phyloP scores from a whole-genome alignment of 2,888 invertebrate genomes.

The Hymenopus coronatus region DNA sequence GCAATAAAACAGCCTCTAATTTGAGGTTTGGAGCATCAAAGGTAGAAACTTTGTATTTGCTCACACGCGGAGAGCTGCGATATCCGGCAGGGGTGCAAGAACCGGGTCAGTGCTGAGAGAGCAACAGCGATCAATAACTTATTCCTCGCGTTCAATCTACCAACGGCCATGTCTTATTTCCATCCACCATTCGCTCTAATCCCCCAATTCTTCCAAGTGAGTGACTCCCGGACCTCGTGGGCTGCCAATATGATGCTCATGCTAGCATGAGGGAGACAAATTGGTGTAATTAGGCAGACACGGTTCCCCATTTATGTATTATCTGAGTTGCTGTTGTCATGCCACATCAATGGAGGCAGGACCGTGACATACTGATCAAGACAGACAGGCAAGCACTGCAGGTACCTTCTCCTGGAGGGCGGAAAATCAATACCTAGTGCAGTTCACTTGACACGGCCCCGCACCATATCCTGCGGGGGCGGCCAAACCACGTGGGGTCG shows the following conservation, averaged over 20 bases:
- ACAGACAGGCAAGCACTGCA: background rate
- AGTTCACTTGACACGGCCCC: background rate
- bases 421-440: background rate
- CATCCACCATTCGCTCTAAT: background rate
- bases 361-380: background rate
- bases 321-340: background rate
- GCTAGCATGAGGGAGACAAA: background rate
- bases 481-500: background rate
- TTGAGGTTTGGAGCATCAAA: background rate
- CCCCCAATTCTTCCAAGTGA: background rate
- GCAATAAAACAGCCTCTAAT: background rate
- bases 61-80: background rate
- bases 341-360: background rate
- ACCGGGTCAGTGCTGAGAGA: background rate
- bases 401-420: background rate
- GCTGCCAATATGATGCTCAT: too few species aligned
- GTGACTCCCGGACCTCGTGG: too few species aligned
- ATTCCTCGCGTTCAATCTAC: background rate
- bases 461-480: background rate
- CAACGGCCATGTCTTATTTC: background rate
- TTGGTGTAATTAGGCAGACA: background rate
- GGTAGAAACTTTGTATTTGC: too few species aligned
- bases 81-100: background rate
- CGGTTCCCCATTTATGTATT: background rate
- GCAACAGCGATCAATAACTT: background rate